phyloP scores from a whole-genome alignment of 2,797 vertebrate species.

The Rousettus madagascariensis region DNA sequence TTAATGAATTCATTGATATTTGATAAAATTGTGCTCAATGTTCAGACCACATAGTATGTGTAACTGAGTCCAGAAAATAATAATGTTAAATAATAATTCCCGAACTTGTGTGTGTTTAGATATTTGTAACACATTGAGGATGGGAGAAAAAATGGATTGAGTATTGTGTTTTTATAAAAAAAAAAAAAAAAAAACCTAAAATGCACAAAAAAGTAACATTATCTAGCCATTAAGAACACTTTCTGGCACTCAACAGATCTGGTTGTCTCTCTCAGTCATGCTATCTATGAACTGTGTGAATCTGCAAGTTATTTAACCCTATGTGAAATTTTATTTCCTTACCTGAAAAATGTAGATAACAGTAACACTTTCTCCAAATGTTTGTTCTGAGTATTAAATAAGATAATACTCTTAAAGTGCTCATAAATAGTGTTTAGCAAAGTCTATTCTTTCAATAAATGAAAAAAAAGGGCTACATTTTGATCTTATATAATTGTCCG shows the following conservation, averaged over 20 bases:
- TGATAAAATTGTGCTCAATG: not conserved
- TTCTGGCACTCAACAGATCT: not conserved
- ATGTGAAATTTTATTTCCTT: not conserved
- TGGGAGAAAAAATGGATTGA: not conserved
- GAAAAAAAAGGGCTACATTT: not conserved
- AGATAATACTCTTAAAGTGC: not conserved
- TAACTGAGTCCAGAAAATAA: not conserved
- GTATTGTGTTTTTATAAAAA: not conserved
- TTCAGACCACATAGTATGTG: not conserved
- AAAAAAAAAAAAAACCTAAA: not conserved
- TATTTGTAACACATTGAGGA: not conserved
- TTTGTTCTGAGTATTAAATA: not conserved
- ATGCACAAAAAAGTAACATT: not conserved
- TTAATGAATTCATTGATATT: not conserved
- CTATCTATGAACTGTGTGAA: not conserved
- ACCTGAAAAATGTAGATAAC: not conserved
- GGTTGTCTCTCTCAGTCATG: not conserved
- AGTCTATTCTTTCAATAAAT: not conserved
- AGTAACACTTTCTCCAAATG: not conserved
- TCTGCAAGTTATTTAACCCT: not conserved
- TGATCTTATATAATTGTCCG: not conserved
- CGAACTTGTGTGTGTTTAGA: not conserved
- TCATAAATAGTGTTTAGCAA: not conserved
- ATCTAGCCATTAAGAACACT: not conserved
- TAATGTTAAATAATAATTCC: not conserved